Base-by-base conservation (phyloP, 2,797 vertebrate genomes). In the Etheostoma perlongum region DNA sequence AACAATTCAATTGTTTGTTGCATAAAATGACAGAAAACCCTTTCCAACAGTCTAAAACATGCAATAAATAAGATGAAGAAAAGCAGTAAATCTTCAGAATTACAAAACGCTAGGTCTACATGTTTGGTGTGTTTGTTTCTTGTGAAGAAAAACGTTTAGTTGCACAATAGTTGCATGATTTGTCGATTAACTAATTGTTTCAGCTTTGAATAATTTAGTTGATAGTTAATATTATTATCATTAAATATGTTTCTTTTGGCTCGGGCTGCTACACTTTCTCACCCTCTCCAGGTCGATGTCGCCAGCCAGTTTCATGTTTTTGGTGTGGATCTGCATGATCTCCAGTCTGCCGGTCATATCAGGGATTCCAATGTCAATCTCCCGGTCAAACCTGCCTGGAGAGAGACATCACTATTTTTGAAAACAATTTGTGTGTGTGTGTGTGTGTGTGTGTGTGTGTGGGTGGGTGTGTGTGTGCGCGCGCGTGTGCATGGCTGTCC, bases 311-410 rank as follows among this genome's bases (percentile, higher is more conserved):
- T 99, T 99, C 97, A 99, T 99, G 88, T 99, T 99, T 94, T 99
- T 99, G 0, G 97, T 99, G 91, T 99, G 97, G 59, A 99, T 99
- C 92, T 99, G 97, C 88, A 99, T 93, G 87, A 99, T 98, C 91
- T 99, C 97, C 93, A 99, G 93, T 91, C 97, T 96, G 23, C 98
- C 98, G 0, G 97, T 99, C 13, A 97, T 95, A 71, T 99, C 98
- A 1, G 98, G 98, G 82, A 99, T 99, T 63, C 98, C 97, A 1
- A 99, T 99, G 89, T 99, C 97, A 71, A 99, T 98, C 87, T 99
- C 98, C 85, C 97, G 95, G 88, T 99, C 97, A 93, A 99, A 99
- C 86, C 97, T 98, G 74, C 98, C 98, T 99, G 67, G 49, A 89
- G 36, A 78, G 48, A 83, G 25, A 82, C 36, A 74, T 48, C 18